A percentile compares a stretch with the other conserved stretches of the same genome.
Conservation (phyloP, 2,113 vertebrate genomes). For the Coryphaenoides rupestris region DNA sequence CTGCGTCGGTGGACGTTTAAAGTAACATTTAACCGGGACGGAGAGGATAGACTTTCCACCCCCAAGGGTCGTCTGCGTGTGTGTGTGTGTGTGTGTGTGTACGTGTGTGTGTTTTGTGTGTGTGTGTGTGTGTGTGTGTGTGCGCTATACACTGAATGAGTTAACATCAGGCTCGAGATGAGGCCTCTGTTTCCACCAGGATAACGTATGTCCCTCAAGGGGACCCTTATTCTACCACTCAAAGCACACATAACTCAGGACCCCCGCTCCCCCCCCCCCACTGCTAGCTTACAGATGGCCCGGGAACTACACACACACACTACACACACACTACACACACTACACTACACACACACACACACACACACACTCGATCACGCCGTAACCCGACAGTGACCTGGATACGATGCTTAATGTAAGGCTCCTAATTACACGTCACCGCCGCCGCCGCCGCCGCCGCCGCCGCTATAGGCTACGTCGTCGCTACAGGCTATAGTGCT, state of each 20-base stretch:
- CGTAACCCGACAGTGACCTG: constrained; percentile 37
- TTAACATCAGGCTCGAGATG: constrained; percentile 50
- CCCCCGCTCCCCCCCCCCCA: constrained; percentile 45
- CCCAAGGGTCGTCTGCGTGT: constrained; percentile 3
- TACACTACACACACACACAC: constrained; percentile 1
- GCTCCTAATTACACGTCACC: constrained; percentile 40
- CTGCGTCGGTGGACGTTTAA: background rate
- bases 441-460: constrained; percentile 20
- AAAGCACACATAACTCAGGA: constrained; percentile 72
- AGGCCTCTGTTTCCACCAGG: constrained; percentile 59
- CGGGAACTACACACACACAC: constrained; percentile 18
- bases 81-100: constrained; percentile 28
- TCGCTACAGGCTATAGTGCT: constrained; percentile 4
- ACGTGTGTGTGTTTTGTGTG: constrained; percentile 1
- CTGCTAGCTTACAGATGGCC: constrained; percentile 56
- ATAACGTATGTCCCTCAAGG: constrained; percentile 68
- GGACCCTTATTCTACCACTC: constrained; percentile 67
- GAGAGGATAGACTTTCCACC: no score
- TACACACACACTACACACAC: background rate
- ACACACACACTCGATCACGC: background rate
- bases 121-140: constrained; percentile 1
- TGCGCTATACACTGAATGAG: constrained; percentile 23
- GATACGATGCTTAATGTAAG: constrained; percentile 40
- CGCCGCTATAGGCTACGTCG: constrained; percentile 20
- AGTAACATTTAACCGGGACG: no score